Evolutionary conservation across 2,888 invertebrate genomes (phyloP).

Genomic region (Crepidodera aurea): DNA sequence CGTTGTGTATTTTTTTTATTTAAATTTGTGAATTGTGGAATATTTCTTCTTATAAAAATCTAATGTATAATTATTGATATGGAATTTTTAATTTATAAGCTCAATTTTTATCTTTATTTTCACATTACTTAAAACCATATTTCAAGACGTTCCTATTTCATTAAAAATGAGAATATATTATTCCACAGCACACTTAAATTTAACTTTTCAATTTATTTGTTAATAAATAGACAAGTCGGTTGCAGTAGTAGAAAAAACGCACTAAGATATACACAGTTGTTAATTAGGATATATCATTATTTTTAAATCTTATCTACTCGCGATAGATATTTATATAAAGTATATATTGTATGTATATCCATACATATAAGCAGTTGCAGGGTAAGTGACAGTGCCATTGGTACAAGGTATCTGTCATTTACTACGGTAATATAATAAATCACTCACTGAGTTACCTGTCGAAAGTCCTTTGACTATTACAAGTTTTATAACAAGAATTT

Average conservation of each 20-base stretch:
- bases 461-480: conserved; percentile 35
- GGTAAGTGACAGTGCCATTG: conserved; percentile 51
- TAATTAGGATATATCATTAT: conserved; percentile 59
- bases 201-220: conserved; percentile 32
- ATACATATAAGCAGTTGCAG: conserved; percentile 56
- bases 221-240: conserved; percentile 44
- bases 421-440: conserved; percentile 44
- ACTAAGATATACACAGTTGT: conserved; percentile 55
- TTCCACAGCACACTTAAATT: conserved; percentile 18
- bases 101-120: not conserved
- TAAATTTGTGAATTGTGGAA: conserved; percentile 19
- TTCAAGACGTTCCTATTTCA: not conserved
- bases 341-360: conserved; percentile 52
- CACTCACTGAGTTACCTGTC: conserved; percentile 47
- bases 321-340: conserved; percentile 57
- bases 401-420: conserved; percentile 51
- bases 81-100: too few relatives aligned
- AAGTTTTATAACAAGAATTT: too few relatives aligned
- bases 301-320: conserved; percentile 58
- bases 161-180: not conserved
- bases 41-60: conserved; percentile 2
- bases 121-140: not conserved
- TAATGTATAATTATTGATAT: too few relatives aligned
- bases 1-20: conserved; percentile 17
- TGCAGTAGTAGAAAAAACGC: conserved; percentile 58